Evolutionary conservation across 2,888 invertebrate genomes (phyloP).

Genomic region (Epirrhoe alternata): DNA sequence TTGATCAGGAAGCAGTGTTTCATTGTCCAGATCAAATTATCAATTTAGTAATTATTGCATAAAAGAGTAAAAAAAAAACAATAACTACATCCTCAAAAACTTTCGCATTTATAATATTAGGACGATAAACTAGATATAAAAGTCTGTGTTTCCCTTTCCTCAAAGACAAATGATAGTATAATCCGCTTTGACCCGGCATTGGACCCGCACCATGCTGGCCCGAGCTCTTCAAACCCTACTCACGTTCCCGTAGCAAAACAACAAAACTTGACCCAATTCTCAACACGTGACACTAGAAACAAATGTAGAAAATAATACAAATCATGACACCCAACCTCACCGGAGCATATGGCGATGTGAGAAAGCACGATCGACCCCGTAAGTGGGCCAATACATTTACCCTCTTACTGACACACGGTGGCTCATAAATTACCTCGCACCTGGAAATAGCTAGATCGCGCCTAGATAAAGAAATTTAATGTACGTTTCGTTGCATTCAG

Average conservation of each 20-base stretch:
- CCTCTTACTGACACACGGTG: constrained; percentile 70
- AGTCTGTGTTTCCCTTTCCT: background rate
- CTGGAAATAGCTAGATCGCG: constrained; percentile 75
- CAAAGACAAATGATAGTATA: background rate
- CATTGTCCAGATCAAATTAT: background rate
- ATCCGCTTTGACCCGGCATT: background rate
- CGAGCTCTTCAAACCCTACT: constrained; percentile 12
- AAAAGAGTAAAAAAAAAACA: no score
- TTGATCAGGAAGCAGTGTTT: background rate
- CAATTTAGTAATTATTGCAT: no score
- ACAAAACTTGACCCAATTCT: constrained; percentile 32
- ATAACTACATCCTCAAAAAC: no score
- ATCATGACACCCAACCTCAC: constrained; percentile 27
- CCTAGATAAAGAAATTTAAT: constrained; percentile 77
- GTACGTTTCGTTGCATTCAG: constrained; percentile 56
- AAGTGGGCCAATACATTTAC: constrained; percentile 76
- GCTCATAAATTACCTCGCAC: constrained; percentile 75
- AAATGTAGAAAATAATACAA: constrained; percentile 32
- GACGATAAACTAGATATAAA: background rate
- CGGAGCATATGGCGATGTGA: constrained; percentile 52
- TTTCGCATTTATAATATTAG: no score
- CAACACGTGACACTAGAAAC: constrained; percentile 28
- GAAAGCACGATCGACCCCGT: constrained; percentile 65
- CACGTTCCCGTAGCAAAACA: constrained; percentile 24
- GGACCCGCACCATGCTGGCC: constrained; percentile 1